Evolutionary conservation across 2,888 invertebrate genomes (phyloP), one percentile per base, ranked within the genome.

Genomic region (Stenurella melanura): DNA sequence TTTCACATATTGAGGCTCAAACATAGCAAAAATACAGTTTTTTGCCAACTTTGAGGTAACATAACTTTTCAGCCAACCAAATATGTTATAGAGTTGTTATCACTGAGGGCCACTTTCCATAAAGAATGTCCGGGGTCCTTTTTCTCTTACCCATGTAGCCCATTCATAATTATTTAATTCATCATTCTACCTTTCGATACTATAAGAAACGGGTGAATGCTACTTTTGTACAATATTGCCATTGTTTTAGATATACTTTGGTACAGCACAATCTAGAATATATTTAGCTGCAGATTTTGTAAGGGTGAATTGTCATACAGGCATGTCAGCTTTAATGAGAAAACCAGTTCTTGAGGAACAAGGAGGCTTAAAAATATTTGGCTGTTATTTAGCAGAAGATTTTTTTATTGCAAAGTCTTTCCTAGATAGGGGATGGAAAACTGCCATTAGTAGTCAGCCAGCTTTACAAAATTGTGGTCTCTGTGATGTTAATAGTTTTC

Each of bases 321-420:
- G 99, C 68, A 99, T 99, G 99, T 99, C 98, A 1, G 96, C 97
- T 73, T 90, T 99, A 81, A 93, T 99, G 88, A 93, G 98, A 66
- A 97, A 97, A 86, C 92, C 94, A 21, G 94, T 97, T 15, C 91
- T 99, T 69, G 98, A 99, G 86, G 96, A 97, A 88, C 93, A 94
- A 71, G 99, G 99, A 3, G 99, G 99, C 0, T 91, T 99, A 76
- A 93, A 95, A 83, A 93, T 94, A 5, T 98, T 99, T 89, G 97
- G 96, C 4, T 95, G 96, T 83, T 99, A 98, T 89, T 91, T 99
- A 67, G 99, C 99, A 0, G 99, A 99, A 90, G 99, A 99, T 90
- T 99, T 96, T 91, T 99, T 99, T 89, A 95, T 99, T 88, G 98
- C 98, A 73, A 96, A 97, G 90, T 94, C 94, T 71, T 93, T 98